These are phyloP conservation scores for Smutsia temminckii DNA, from an alignment of 2,797 vertebrate genomes.

Conservation along the genomic window DNA sequence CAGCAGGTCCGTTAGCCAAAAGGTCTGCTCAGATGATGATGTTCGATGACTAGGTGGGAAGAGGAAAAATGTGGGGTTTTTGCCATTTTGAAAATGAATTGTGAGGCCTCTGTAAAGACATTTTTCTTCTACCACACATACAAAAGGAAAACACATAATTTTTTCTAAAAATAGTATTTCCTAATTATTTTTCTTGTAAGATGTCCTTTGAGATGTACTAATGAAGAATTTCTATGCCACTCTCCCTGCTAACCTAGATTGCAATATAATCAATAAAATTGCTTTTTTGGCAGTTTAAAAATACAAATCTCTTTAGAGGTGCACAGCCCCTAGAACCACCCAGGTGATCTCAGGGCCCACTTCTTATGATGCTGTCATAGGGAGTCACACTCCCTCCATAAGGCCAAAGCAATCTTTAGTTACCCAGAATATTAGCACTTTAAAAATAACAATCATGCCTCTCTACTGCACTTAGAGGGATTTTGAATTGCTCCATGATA, in stretches of 20 bases:
- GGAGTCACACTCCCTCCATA: not conserved
- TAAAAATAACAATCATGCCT: not conserved
- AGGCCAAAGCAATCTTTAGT: not conserved
- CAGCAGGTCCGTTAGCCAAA: not conserved
- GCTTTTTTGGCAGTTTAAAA: not conserved
- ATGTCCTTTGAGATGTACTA: not conserved
- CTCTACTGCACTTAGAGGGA: not conserved
- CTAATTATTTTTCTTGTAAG: constrained; percentile 22
- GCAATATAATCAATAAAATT: not conserved
- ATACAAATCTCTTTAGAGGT: not conserved
- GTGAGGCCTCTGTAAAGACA: not conserved
- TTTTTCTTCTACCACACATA: constrained; percentile 22
- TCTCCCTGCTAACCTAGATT: not conserved
- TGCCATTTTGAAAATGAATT: not conserved
- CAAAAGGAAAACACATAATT: not conserved
- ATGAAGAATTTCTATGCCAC: not conserved
- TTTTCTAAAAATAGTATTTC: constrained; percentile 3
- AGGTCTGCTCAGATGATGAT: not conserved
- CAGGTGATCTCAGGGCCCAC: not conserved
- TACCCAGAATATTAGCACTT: not conserved
- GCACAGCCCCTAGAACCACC: not conserved
- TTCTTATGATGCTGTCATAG: not conserved
- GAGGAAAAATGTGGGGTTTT: not conserved
- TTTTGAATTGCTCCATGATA: not conserved
- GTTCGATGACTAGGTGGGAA: not conserved